Percentiles rank a stretch among this genome's conserved stretches.
Conservation (phyloP, 2,888 invertebrate species). For the Ectropis crepuscularia region DNA sequence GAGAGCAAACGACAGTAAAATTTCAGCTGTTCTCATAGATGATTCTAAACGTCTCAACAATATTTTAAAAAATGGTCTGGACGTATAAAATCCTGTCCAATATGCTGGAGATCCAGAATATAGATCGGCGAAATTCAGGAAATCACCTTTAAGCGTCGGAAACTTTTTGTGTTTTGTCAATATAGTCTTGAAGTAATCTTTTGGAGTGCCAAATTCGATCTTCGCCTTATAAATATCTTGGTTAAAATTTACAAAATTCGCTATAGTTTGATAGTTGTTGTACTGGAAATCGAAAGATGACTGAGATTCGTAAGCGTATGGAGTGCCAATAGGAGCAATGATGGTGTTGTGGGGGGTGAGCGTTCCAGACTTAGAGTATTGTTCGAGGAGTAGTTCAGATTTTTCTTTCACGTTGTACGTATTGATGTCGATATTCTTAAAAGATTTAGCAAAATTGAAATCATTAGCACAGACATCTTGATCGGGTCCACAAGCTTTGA, state of each 20-base stretch:
- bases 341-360: constrained; percentile 95
- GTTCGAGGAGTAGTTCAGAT: constrained; percentile 93
- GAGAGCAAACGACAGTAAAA: constrained; percentile 91
- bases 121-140: constrained; percentile 97
- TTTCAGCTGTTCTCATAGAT: constrained; percentile 91
- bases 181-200: constrained; percentile 93
- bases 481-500: constrained; percentile 71
- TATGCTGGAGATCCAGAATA: constrained; percentile 94
- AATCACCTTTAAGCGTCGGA: constrained; percentile 95
- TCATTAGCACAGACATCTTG: constrained; percentile 56
- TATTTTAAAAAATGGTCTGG: constrained; percentile 93
- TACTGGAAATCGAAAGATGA: constrained; percentile 98
- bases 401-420: constrained; percentile 93
- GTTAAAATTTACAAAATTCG: constrained; percentile 93
- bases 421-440: constrained; percentile 91
- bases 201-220: constrained; percentile 94
- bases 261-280: constrained; percentile 93
- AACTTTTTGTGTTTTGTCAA: constrained; percentile 82
- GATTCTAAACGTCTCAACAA: constrained; percentile 92
- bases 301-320: constrained; percentile 94
- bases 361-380: constrained; percentile 95
- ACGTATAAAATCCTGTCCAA: constrained; percentile 98
- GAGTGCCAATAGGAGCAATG: constrained; percentile 96
- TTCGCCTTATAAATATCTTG: constrained; percentile 89
- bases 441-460: constrained; percentile 89